Conservation (phyloP, 2,113 vertebrate genomes). For the Leucopsar rothschildi region DNA sequence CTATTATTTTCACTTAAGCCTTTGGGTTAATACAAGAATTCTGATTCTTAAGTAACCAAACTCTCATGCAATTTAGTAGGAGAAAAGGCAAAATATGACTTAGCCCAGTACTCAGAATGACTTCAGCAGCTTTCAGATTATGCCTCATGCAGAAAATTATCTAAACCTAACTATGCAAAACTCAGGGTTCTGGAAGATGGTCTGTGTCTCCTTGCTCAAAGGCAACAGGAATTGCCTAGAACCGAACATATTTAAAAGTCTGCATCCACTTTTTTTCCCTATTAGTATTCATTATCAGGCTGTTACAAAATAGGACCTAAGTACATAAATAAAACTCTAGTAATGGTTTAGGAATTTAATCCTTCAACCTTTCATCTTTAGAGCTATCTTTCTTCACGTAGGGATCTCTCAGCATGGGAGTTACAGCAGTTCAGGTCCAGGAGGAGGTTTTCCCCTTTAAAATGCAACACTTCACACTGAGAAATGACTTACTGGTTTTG, state of each 20-base stretch:
- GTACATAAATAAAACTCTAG: neutral
- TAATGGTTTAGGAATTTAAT: neutral
- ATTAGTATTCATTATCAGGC: neutral
- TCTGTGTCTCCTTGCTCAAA: neutral
- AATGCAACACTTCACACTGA: neutral
- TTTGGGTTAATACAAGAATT: neutral
- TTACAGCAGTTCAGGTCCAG: neutral
- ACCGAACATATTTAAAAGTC: neutral
- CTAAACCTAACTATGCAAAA: neutral
- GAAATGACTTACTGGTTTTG: neutral
- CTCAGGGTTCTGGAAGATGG: neutral
- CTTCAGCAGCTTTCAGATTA: neutral
- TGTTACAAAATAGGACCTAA: neutral
- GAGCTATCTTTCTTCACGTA: neutral
- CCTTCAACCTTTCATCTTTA: constrained; percentile 11
- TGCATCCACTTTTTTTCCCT: neutral
- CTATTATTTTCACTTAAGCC: neutral
- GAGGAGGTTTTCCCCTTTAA: neutral
- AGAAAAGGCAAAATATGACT: neutral
- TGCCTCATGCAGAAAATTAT: neutral
- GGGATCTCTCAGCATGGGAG: neutral
- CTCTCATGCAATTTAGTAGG: neutral
- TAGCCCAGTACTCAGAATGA: neutral
- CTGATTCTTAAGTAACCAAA: neutral
- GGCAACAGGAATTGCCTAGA: neutral